Evolutionary conservation across 2,113 vertebrate genomes (phyloP).

Genomic region (Oryzias melastigma): DNA sequence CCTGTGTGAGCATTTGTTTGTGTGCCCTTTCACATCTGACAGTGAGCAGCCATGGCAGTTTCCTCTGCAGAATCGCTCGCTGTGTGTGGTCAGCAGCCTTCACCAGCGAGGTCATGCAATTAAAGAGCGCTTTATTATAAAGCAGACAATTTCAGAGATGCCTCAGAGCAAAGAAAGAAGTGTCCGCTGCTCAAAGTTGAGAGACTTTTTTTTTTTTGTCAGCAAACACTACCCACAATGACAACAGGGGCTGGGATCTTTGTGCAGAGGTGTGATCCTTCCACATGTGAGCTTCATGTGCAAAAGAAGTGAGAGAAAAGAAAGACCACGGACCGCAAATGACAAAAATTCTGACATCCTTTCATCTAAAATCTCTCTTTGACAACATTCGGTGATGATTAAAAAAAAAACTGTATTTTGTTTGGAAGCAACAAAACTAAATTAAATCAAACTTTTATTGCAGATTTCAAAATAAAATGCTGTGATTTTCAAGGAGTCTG

Average conservation of each 20-base stretch:
- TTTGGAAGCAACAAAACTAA: too few species aligned
- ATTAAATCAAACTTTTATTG: constrained; percentile 43
- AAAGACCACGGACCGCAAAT: constrained; percentile 51
- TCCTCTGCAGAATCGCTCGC: constrained; percentile 11
- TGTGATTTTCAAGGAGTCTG: constrained; percentile 35
- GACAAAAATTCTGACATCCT: constrained; percentile 16
- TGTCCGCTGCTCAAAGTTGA: not conserved
- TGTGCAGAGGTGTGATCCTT: constrained; percentile 39
- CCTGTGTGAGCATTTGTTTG: constrained; percentile 4
- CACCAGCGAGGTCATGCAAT: constrained; percentile 24
- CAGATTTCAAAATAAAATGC: constrained; percentile 22
- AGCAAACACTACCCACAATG: constrained; percentile 4
- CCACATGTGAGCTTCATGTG: constrained; percentile 27
- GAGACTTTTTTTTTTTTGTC: not conserved
- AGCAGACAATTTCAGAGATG: constrained; percentile 2
- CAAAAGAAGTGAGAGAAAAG: constrained; percentile 21
- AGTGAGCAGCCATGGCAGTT: constrained; percentile 8
- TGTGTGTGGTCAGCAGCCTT: constrained; percentile 6
- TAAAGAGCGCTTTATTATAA: constrained; percentile 21
- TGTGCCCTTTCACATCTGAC: not conserved
- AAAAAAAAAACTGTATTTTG: too few species aligned
- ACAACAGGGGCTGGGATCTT: not conserved
- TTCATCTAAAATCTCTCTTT: constrained; percentile 4
- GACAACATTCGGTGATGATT: not conserved
- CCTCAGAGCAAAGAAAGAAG: constrained; percentile 2